Evolutionary conservation across 2,888 invertebrate genomes (phyloP).

Genomic region (Nomada flava): DNA sequence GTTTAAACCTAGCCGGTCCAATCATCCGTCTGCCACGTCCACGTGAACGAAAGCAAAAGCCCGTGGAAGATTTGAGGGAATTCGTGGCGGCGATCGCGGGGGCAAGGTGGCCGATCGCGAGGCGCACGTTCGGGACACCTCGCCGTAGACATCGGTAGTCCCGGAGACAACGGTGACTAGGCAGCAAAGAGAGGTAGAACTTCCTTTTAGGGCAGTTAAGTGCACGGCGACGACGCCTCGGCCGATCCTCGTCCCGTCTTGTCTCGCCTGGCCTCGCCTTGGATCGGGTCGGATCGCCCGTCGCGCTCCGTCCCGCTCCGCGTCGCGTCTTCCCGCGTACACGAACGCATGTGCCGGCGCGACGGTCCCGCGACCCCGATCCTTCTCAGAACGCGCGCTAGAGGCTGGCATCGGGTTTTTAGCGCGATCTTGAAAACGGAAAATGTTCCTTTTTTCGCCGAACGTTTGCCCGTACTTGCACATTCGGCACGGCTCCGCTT

Average conservation of each 20-base stretch:
- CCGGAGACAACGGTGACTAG: slow-evolving; percentile 75
- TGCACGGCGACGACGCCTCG: slow-evolving; percentile 74
- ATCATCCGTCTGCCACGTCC: too few species aligned
- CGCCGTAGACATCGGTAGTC: slow-evolving; percentile 58
- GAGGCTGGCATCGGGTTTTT: slow-evolving; percentile 75
- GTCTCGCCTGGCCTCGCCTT: slow-evolving; percentile 64
- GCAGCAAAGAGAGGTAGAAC: slow-evolving; percentile 70
- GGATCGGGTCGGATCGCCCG: slow-evolving; percentile 62
- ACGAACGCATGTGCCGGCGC: slow-evolving; percentile 66
- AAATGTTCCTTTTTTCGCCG: slow-evolving; percentile 74
- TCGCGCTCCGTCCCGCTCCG: slow-evolving; percentile 61
- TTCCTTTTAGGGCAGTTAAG: slow-evolving; percentile 82
- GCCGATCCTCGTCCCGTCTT: slow-evolving; percentile 71
- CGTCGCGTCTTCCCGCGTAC: slow-evolving; percentile 62
- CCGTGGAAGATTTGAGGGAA: slow-evolving; percentile 3
- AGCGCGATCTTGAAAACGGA: slow-evolving; percentile 79
- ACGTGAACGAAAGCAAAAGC: background rate
- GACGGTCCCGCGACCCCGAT: slow-evolving; percentile 81
- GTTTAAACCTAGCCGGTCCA: too few species aligned
- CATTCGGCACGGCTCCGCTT: background rate
- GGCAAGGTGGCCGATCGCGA: slow-evolving; percentile 7
- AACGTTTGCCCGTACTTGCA: slow-evolving; percentile 27
- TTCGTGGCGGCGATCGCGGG: slow-evolving; percentile 12
- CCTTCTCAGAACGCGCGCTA: slow-evolving; percentile 78
- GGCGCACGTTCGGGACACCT: slow-evolving; percentile 54